Percentiles rank a stretch among this genome's conserved stretches.
Conservation (phyloP, 2,113 vertebrate species). For the Chaenocephalus aceratus region DNA sequence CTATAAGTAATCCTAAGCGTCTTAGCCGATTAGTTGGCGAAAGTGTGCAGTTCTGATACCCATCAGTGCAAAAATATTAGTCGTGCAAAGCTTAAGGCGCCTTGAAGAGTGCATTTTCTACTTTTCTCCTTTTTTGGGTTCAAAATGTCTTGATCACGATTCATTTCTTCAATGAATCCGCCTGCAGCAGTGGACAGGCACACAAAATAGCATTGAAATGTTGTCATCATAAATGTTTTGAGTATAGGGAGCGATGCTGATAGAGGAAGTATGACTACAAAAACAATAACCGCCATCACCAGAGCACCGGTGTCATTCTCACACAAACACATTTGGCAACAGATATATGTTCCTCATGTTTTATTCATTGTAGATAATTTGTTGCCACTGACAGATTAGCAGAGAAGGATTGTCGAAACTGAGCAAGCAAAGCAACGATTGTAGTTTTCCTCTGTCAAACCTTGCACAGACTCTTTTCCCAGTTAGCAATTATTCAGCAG, state of each 20-base stretch:
- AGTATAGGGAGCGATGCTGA: slow-evolving; percentile 30
- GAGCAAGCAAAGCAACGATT: slow-evolving; percentile 50
- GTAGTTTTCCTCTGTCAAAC: slow-evolving; percentile 59
- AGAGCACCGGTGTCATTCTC: slow-evolving; percentile 15
- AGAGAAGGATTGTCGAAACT: slow-evolving; percentile 41
- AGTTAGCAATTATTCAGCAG: slow-evolving; percentile 78
- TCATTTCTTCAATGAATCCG: slow-evolving; percentile 34
- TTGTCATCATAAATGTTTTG: slow-evolving; percentile 53
- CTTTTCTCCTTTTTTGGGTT: slow-evolving; percentile 20
- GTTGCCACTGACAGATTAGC: slow-evolving; percentile 19
- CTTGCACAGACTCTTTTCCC: slow-evolving; percentile 59
- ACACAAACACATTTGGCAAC: slow-evolving; percentile 19
- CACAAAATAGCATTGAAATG: slow-evolving; percentile 40
- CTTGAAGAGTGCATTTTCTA: slow-evolving; percentile 4
- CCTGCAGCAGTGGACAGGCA: slow-evolving; percentile 10
- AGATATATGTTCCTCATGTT: slow-evolving; percentile 44
- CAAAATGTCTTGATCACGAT: slow-evolving; percentile 34
- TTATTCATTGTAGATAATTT: slow-evolving; percentile 57
- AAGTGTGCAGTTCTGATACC: no score
- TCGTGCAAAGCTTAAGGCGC: slow-evolving; percentile 10
- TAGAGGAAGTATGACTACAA: slow-evolving; percentile 8
- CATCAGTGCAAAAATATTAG: slow-evolving; percentile 7
- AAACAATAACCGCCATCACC: slow-evolving; percentile 14
- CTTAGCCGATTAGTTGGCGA: no score
- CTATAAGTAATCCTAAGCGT: no score